phyloP scores from a whole-genome alignment of 2,888 invertebrate genomes.

The Aethes cnicana region DNA sequence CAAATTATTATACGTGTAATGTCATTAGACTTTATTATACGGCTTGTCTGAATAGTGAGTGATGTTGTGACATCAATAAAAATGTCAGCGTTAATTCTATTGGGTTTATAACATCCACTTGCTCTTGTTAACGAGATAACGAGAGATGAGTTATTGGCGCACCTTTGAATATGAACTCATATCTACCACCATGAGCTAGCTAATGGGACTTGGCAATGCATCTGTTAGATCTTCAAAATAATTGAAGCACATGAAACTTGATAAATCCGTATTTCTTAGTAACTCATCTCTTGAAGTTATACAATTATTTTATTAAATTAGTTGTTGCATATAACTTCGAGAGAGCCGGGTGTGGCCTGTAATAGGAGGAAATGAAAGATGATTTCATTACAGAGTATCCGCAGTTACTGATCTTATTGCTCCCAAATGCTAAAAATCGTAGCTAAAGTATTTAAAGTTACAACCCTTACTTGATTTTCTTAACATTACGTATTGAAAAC shows the following conservation, averaged over 20 bases:
- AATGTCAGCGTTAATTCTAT: slow-evolving; percentile 32
- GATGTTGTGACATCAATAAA: slow-evolving; percentile 42
- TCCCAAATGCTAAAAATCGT: too few species aligned
- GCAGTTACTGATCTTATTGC: too few species aligned
- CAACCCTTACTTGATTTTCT: too few species aligned
- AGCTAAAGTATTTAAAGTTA: too few species aligned
- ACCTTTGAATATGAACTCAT: slow-evolving; percentile 16
- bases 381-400: too few species aligned
- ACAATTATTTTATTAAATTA: too few species aligned
- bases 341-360: too few species aligned
- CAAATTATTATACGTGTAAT: slow-evolving; percentile 29
- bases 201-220: slow-evolving; percentile 11
- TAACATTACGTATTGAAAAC: too few species aligned
- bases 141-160: slow-evolving; percentile 20
- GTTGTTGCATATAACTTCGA: too few species aligned
- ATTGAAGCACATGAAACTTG: neutral
- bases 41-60: slow-evolving; percentile 35
- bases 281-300: neutral
- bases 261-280: neutral
- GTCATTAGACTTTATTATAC: slow-evolving; percentile 40
- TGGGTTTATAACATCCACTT: slow-evolving; percentile 23
- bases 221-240: neutral
- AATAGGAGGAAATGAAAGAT: too few species aligned
- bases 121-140: slow-evolving; percentile 22
- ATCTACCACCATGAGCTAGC: slow-evolving; percentile 5